These are phyloP conservation scores for Cephus runcator DNA, from an alignment of 2,888 invertebrate species.

Conservation along the genomic window DNA sequence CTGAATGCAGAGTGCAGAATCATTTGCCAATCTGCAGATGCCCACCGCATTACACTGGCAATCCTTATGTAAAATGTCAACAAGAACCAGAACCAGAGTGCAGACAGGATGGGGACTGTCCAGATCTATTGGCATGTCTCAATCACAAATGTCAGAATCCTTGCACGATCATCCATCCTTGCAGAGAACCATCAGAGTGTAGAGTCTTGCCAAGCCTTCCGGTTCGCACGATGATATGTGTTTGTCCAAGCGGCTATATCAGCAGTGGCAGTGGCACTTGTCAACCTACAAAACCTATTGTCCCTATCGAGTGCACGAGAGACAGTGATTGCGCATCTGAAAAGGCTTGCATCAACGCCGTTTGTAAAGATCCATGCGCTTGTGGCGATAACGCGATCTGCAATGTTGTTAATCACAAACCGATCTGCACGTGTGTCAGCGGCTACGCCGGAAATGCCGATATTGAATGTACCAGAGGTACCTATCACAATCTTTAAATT, in stretches of 20 bases:
- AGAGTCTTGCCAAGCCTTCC: constrained; percentile 84
- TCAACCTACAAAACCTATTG: constrained; percentile 75
- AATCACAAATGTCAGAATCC: constrained; percentile 86
- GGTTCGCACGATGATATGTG: constrained; percentile 88
- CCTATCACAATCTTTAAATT: not conserved
- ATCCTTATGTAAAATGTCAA: constrained; percentile 84
- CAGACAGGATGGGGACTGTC: constrained; percentile 84
- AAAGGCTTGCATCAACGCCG: constrained; percentile 81
- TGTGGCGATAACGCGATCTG: constrained; percentile 89
- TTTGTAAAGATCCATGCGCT: constrained; percentile 86
- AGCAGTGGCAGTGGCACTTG: constrained; percentile 86
- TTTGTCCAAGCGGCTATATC: constrained; percentile 89
- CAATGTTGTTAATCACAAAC: constrained; percentile 85
- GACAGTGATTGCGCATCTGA: constrained; percentile 84
- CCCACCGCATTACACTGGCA: constrained; percentile 79
- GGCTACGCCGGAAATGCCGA: constrained; percentile 89
- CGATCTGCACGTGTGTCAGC: constrained; percentile 85
- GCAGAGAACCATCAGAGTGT: constrained; percentile 82
- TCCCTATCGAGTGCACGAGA: constrained; percentile 75
- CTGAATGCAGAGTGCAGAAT: constrained; percentile 83
- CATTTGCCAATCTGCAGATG: constrained; percentile 90
- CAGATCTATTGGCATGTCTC: constrained; percentile 82
- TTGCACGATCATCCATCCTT: constrained; percentile 81
- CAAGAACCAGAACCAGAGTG: constrained; percentile 82
- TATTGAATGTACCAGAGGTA: constrained; percentile 78